Evolutionary conservation across 2,888 invertebrate genomes (phyloP), one percentile per base, ranked within the genome.

Genomic region (Pemphredon lugubris): DNA sequence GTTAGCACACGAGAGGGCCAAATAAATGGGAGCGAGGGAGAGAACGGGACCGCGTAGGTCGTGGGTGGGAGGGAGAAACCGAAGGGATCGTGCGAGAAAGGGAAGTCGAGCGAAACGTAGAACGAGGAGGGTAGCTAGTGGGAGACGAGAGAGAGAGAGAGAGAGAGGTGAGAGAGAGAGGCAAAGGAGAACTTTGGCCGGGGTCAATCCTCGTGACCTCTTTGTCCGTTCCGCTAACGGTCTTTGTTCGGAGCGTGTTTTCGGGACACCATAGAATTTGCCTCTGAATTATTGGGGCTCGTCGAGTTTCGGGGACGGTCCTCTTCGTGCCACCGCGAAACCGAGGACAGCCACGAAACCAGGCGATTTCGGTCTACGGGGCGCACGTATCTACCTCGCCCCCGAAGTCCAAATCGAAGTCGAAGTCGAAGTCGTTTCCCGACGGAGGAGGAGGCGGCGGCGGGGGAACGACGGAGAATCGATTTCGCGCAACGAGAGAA

Each of bases 211-310:
- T 40, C 70, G 50, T 54, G 60, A 65, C 67, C 79, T 76, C 76
- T 79, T 78, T 79, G 76, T 77, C 57, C 65, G 63, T 57, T 40
- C 48, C 39, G 37, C 45, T 32, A 32, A 42, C 30, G 63, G 64
- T 73, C 78, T 78, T 78, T 78, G 78, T 76, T 61, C 69, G 47
- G 30, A n/a, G 37, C 55, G 76, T 81, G 84, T 84, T 84, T 81
- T 83, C 79, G 73, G 40, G 75, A 72, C 84, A 77, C 79, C 79
- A 79, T 81, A 82, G 84, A 84, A 84, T 83, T 84, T 76, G 73
- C 68, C 81, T 74, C 75, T 83, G 84, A 84, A 83, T 84, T 84
- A 84, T 84, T 79, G 80, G 79, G 71, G 63, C 70, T 63, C 61
- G 65, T 60, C 57, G 55, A 63, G 63, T 65, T 32, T 63, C 44